A percentile compares a stretch with the other conserved stretches of the same genome.
Conservation (phyloP, 2,113 vertebrate species). For the Oncorhynchus tshawytscha region DNA sequence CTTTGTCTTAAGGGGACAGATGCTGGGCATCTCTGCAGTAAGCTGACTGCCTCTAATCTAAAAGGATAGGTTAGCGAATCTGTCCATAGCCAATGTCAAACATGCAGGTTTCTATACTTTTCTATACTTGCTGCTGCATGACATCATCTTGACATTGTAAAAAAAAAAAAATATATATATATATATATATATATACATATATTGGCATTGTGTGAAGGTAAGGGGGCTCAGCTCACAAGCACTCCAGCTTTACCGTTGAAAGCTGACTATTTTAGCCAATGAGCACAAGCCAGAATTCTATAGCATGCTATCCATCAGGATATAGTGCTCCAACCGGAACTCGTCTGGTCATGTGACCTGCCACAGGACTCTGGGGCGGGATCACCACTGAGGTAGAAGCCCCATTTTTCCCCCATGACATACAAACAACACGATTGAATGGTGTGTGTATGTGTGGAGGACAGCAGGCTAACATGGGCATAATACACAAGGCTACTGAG, state of each 20-base stretch:
- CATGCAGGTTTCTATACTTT: not conserved
- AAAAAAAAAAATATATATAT: no score
- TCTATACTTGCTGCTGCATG: not conserved
- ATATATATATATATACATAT: no score
- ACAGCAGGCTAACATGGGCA: not conserved
- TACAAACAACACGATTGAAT: not conserved
- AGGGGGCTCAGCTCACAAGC: no score
- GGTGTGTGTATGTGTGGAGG: not conserved
- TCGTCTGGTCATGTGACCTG: conserved; percentile 1
- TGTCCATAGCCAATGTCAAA: no score
- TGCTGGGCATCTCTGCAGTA: conserved; percentile 1
- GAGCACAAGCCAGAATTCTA: not conserved
- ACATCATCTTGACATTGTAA: not conserved
- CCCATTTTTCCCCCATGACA: not conserved
- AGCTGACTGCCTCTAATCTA: not conserved
- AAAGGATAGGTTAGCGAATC: not conserved
- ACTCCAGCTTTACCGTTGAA: no score
- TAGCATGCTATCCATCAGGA: not conserved
- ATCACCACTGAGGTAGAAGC: not conserved
- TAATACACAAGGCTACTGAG: not conserved
- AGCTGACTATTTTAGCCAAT: no score
- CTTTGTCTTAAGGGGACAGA: conserved; percentile 5
- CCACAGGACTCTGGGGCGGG: not conserved
- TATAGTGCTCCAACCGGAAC: not conserved
- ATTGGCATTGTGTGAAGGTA: no score